Evolutionary conservation across 2,888 invertebrate species (phyloP).

Genomic region (Diarsia rubi): DNA sequence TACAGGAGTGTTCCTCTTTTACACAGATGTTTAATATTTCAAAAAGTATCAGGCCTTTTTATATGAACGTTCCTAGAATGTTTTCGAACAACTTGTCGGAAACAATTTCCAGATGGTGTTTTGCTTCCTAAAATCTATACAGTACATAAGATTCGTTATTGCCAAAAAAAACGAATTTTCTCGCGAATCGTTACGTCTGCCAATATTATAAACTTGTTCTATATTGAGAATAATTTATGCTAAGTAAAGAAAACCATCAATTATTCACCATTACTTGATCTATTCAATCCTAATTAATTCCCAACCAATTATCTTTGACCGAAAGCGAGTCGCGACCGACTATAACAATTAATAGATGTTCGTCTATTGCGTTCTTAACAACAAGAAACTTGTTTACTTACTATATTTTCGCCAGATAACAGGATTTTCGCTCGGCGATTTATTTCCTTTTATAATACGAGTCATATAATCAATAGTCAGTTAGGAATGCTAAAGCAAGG

Average conservation of each 20-base stretch:
- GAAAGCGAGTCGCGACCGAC: conserved; percentile 72
- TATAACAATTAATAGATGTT: conserved; percentile 49
- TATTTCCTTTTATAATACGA: conserved; percentile 74
- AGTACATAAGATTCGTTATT: conserved; percentile 19
- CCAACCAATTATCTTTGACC: conserved; percentile 76
- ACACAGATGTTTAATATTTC: conserved; percentile 7
- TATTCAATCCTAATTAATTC: conserved; percentile 63
- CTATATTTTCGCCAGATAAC: conserved; percentile 65
- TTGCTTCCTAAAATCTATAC: conserved; percentile 20
- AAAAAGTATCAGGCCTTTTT: conserved; percentile 14
- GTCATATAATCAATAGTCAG: conserved; percentile 69
- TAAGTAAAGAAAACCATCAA: conserved; percentile 36
- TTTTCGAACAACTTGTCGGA: conserved; percentile 3
- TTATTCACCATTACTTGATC: conserved; percentile 29
- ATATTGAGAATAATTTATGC: conserved; percentile 33
- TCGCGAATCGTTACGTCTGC: conserved; percentile 6
- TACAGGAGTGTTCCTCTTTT: conserved; percentile 28
- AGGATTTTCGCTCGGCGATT: conserved; percentile 67
- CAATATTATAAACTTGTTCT: conserved; percentile 14
- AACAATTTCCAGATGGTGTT: conserved; percentile 41
- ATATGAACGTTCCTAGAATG: conserved; percentile 13
- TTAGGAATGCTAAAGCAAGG: conserved; percentile 69
- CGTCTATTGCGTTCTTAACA: conserved; percentile 58
- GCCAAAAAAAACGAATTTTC: conserved; percentile 20
- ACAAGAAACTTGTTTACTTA: conserved; percentile 74